Conservation (phyloP, 2,113 vertebrate species). For the Entelurus aequoreus region DNA sequence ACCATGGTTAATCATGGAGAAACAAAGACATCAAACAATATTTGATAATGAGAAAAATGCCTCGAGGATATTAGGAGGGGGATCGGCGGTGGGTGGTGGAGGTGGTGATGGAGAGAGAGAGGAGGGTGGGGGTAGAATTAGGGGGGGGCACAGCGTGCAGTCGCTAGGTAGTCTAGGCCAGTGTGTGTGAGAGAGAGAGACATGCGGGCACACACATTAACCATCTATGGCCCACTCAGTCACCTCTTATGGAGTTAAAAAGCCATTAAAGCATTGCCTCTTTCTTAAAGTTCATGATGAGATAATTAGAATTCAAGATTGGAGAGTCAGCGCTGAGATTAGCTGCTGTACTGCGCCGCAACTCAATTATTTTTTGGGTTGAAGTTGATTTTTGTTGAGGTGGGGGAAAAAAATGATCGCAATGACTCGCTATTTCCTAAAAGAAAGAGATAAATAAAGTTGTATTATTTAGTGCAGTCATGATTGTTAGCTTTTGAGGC, state of each 20-base stretch:
- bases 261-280: slow-evolving; percentile 54
- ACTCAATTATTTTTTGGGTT: slow-evolving; percentile 65
- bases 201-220: slow-evolving; percentile 19
- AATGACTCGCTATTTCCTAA: no score
- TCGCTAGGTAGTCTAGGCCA: slow-evolving; percentile 62
- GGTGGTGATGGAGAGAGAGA: slow-evolving; percentile 9
- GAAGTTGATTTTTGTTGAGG: slow-evolving; percentile 51
- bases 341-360: slow-evolving; percentile 59
- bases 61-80: slow-evolving; percentile 75
- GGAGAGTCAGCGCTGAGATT: slow-evolving; percentile 61
- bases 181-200: slow-evolving; percentile 22
- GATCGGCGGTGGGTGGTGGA: slow-evolving; percentile 1
- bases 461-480: no score
- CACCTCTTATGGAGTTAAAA: slow-evolving; percentile 50
- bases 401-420: no score
- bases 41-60: slow-evolving; percentile 81
- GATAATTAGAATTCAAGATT: slow-evolving; percentile 70
- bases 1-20: slow-evolving; percentile 77
- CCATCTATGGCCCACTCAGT: slow-evolving; percentile 2
- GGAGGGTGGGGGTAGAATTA: slow-evolving; percentile 20
- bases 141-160: slow-evolving; percentile 64
- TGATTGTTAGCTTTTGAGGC: no score
- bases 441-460: no score
- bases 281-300: slow-evolving; percentile 61
- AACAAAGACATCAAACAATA: slow-evolving; percentile 81